A percentile compares a stretch with the other conserved stretches of the same genome.
Evolutionary conservation across 2,888 invertebrate species (phyloP).

Genomic region (Aphodius granarius): DNA sequence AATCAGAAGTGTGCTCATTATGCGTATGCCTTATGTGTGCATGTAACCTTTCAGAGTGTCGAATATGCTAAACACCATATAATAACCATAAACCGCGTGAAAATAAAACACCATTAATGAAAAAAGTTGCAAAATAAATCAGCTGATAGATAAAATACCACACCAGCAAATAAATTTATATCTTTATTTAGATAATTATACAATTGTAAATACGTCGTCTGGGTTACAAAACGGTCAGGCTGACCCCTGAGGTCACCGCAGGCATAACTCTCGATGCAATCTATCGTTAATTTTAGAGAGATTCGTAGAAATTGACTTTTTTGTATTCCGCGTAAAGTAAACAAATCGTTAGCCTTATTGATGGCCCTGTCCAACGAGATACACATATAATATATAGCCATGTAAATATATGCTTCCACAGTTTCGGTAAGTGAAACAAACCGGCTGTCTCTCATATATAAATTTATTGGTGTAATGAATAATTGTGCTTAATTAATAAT

Average conservation of each 20-base stretch:
- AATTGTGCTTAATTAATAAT: background rate
- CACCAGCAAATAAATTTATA: background rate
- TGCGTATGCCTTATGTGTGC: background rate
- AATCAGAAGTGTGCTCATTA: background rate
- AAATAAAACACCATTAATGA: background rate
- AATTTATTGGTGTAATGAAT: background rate
- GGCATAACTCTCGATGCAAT: background rate
- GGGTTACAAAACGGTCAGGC: background rate
- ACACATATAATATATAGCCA: background rate
- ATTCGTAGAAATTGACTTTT: background rate
- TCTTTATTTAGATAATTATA: background rate
- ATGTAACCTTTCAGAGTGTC: background rate
- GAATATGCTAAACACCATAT: background rate
- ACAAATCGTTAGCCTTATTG: background rate
- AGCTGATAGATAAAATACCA: background rate
- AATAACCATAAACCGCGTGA: background rate
- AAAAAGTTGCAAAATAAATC: background rate
- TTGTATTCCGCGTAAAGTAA: background rate
- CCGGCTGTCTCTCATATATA: background rate
- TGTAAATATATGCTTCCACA: background rate
- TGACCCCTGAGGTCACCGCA: background rate
- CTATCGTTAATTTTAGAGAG: background rate
- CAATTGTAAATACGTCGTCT: background rate
- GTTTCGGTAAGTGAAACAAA: background rate
- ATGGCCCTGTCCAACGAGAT: background rate